Base-by-base conservation (phyloP, 1,140 invertebrate genomes). In the Episyrphus balteatus region DNA sequence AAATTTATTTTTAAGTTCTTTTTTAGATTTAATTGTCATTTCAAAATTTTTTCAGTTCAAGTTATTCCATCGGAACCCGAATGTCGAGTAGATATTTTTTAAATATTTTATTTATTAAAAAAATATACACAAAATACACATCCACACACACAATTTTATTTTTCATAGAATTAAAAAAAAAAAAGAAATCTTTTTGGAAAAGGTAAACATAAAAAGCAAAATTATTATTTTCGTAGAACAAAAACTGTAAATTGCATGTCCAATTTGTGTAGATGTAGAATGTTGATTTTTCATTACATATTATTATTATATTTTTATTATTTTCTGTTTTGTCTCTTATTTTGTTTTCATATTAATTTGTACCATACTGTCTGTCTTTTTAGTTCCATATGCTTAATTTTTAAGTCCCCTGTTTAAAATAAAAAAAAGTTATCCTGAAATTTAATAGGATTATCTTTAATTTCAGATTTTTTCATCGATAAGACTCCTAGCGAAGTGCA, bases 71-170 rank as follows among this genome's bases (percentile, higher is more conserved):
- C 53, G 42, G 47, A 47, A 51, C 55, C 58, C n/a, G 58, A 60
- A 57, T 51, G 52, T 44, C 59, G 55, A 41, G 52, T 57, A 44
- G 58, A 61, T 53, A 57, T 59, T 32, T 62, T 62, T 57, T 61
- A 46, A 49, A 51, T 12, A 42, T 37, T 13, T 37, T 26, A 26
- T 26, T 26, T 26, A 26, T 26, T 26, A 26, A 26, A 26, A 26
- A 26, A 26, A 26, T 26, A 3, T 26, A 26, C 21, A 26, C 21
- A 26, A 5, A 5, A 26, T 8, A 26, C 21, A 26, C 36, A 3
- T 37, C 3, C 3, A 15, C 36, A 37, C 13, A n/a, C 37, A 53
- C 49, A 43, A 50, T 48, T 31, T 39, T 47, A 44, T 38, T n/a
- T 51, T 26, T 49, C 44, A 19, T 40, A 26, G 11, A 52, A 54